Percentiles rank a stretch among this genome's conserved stretches.
phyloP scores from a whole-genome alignment of 2,888 invertebrate species.

The Hirtodrosophila alboralis region DNA sequence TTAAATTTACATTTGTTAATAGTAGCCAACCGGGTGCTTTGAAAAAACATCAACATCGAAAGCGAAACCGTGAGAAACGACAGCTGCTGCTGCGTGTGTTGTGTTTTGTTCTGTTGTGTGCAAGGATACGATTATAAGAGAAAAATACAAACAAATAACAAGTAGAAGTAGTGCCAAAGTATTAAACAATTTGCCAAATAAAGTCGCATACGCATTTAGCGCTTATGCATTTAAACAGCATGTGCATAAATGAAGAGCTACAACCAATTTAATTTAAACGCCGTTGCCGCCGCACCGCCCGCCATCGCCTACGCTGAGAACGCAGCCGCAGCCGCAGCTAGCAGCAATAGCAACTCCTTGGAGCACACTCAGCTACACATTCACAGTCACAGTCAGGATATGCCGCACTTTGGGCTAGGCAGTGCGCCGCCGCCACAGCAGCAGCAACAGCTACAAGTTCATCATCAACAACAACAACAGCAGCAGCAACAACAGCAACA shows the following conservation, averaged over 20 bases:
- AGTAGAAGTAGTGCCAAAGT: slow-evolving; percentile 66
- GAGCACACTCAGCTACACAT: slow-evolving; percentile 60
- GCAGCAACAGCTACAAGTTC: slow-evolving; percentile 62
- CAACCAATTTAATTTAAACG: slow-evolving; percentile 76
- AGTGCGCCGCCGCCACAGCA: slow-evolving; percentile 77
- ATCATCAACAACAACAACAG: slow-evolving; percentile 65
- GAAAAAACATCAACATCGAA: slow-evolving; percentile 58
- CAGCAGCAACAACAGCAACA: slow-evolving; percentile 70
- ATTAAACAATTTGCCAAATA: slow-evolving; percentile 71
- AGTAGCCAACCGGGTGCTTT: slow-evolving; percentile 30
- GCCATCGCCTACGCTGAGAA: slow-evolving; percentile 71
- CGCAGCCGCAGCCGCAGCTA: slow-evolving; percentile 60
- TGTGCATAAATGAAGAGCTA: slow-evolving; percentile 81
- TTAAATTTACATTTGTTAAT: slow-evolving; percentile 29
- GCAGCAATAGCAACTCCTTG: slow-evolving; percentile 52
- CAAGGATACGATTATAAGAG: slow-evolving; percentile 51
- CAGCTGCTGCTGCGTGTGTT: slow-evolving; percentile 73
- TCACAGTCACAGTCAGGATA: slow-evolving; percentile 71
- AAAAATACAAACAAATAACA: slow-evolving; percentile 41
- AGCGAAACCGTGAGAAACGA: slow-evolving; percentile 77
- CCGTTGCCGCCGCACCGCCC: slow-evolving; percentile 65
- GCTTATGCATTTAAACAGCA: slow-evolving; percentile 49
- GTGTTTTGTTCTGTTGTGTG: slow-evolving; percentile 34
- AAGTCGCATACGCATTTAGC: slow-evolving; percentile 23
- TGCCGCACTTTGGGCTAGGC: slow-evolving; percentile 85